phyloP scores from a whole-genome alignment of 2,113 vertebrate genomes.

The Oncorhynchus keta region DNA sequence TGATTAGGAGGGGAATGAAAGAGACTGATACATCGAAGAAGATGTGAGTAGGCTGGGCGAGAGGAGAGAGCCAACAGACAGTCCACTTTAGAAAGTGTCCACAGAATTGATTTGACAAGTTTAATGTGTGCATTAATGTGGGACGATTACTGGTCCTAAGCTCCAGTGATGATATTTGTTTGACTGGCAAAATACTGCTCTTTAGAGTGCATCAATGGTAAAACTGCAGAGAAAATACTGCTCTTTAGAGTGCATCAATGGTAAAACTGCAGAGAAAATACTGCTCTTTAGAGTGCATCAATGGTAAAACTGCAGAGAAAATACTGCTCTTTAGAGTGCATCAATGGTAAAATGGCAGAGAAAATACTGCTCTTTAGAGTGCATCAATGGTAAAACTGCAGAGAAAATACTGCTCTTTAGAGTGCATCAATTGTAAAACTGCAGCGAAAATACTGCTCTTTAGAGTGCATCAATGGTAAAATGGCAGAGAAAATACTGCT shows the following conservation, averaged over 20 bases:
- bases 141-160: constrained; percentile 93
- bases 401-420: constrained; percentile 34
- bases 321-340: constrained; percentile 23
- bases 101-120: constrained; percentile 93
- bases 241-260: too few species aligned
- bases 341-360: constrained; percentile 76
- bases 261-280: too few species aligned
- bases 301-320: too few species aligned
- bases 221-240: constrained; percentile 66
- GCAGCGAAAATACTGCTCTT: constrained; percentile 78
- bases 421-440: constrained; percentile 65
- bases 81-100: constrained; percentile 91
- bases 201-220: constrained; percentile 95
- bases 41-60: constrained; percentile 64
- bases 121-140: constrained; percentile 91
- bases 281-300: constrained; percentile 85
- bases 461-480: constrained; percentile 92
- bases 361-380: constrained; percentile 80
- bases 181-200: constrained; percentile 91
- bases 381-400: constrained; percentile 96
- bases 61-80: constrained; percentile 80
- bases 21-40: constrained; percentile 77
- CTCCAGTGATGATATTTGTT: constrained; percentile 96
- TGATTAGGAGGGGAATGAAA: constrained; percentile 74
- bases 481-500: too few species aligned